phyloP scores from a whole-genome alignment of 2,113 vertebrate genomes.

The Stegastes partitus region DNA sequence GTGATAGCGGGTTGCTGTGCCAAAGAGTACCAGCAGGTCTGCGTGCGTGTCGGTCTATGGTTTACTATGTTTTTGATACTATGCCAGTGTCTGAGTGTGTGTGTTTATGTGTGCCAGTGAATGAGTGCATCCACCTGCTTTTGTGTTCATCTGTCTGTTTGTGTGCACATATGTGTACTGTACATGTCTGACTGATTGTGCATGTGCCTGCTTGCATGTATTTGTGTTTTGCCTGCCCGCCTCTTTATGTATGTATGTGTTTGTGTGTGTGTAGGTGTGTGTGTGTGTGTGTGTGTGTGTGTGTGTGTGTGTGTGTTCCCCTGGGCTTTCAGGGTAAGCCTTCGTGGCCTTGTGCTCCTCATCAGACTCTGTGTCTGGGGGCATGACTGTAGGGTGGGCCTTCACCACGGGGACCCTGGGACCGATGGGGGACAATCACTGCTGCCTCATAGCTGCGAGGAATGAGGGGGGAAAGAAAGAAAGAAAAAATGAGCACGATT shows the following conservation, averaged over 20 bases:
- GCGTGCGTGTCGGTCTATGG: slow-evolving; percentile 55
- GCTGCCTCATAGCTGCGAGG: slow-evolving; percentile 77
- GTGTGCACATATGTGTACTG: slow-evolving; percentile 64
- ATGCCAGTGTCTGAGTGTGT: slow-evolving; percentile 61
- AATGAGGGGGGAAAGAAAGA: slow-evolving; percentile 64
- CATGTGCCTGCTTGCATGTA: slow-evolving; percentile 58
- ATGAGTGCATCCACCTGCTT: slow-evolving; percentile 73
- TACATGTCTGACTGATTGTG: slow-evolving; percentile 66
- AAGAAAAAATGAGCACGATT: slow-evolving; percentile 66
- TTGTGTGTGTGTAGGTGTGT: slow-evolving; percentile 48
- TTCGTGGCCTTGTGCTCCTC: slow-evolving; percentile 75
- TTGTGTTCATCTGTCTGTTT: slow-evolving; percentile 62
- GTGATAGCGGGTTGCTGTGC: slow-evolving; percentile 46
- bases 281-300: slow-evolving; percentile 50
- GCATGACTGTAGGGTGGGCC: slow-evolving; percentile 84
- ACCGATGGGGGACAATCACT: slow-evolving; percentile 80
- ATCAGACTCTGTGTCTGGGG: slow-evolving; percentile 82
- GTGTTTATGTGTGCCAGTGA: slow-evolving; percentile 53
- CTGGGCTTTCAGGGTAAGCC: slow-evolving; percentile 78
- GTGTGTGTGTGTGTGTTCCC: slow-evolving; percentile 65
- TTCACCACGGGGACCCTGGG: slow-evolving; percentile 80
- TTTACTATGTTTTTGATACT: slow-evolving; percentile 64
- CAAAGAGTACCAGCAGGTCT: slow-evolving; percentile 64
- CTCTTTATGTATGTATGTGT: slow-evolving; percentile 8
- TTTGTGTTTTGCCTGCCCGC: slow-evolving; percentile 42